A percentile compares a stretch with the other conserved stretches of the same genome.
Evolutionary conservation across 2,113 vertebrate species (phyloP).

Genomic region (Silurus asotus): DNA sequence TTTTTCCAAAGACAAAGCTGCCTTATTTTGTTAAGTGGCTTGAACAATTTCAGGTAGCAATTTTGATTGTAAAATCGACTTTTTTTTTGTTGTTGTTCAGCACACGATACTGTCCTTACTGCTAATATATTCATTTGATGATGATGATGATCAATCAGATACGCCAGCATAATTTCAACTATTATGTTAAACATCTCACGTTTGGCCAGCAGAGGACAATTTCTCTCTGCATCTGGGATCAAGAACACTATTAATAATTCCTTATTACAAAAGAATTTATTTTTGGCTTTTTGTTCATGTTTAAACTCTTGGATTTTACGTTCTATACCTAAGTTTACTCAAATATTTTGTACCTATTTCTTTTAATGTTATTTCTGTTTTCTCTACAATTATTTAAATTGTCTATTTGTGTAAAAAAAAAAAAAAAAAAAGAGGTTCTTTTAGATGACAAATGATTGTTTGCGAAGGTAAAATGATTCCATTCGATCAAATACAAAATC

Average conservation of each 20-base stretch:
- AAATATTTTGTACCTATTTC: neutral
- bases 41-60: slow-evolving; percentile 32
- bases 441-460: neutral
- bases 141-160: slow-evolving; percentile 19
- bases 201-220: slow-evolving; percentile 54
- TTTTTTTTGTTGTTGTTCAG: neutral
- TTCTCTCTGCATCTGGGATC: slow-evolving; percentile 45
- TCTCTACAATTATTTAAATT: neutral
- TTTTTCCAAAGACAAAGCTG: slow-evolving; percentile 7
- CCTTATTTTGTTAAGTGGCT: slow-evolving; percentile 25
- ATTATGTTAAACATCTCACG: neutral
- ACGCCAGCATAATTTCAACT: slow-evolving; percentile 26
- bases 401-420: neutral
- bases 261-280: slow-evolving; percentile 56
- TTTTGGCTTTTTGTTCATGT: slow-evolving; percentile 64
- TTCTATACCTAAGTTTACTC: neutral
- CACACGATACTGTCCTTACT: neutral
- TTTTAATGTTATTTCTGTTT: neutral
- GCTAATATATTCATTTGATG: neutral
- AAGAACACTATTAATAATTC: slow-evolving; percentile 48
- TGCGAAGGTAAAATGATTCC: neutral
- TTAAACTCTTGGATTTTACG: neutral
- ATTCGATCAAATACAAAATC: neutral
- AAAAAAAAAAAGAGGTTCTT: neutral
- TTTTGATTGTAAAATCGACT: slow-evolving; percentile 23